Percentiles rank a stretch among this genome's conserved stretches.
These are phyloP conservation scores for Trypoxylus dichotomus DNA, from an alignment of 1,140 invertebrate genomes.

Conservation along the genomic window DNA sequence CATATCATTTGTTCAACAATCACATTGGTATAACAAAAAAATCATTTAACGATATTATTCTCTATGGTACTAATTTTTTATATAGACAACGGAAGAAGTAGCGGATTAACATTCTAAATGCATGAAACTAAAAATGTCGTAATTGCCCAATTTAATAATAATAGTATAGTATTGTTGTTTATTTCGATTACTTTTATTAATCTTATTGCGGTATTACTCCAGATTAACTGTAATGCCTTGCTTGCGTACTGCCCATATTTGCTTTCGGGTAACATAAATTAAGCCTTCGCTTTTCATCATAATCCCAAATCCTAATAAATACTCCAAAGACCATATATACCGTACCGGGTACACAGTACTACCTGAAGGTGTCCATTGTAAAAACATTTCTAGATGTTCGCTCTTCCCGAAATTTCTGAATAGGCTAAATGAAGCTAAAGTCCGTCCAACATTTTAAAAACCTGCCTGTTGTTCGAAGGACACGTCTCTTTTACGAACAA, in stretches of 20 bases:
- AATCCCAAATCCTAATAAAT: constrained; percentile 25
- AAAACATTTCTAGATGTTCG: not conserved
- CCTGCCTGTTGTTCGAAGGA: constrained; percentile 12
- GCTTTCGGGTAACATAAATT: constrained; percentile 9
- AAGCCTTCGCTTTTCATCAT: not conserved
- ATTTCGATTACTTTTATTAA: too few relatives aligned
- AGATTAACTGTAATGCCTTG: not conserved
- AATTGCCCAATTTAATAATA: too few relatives aligned
- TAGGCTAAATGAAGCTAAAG: constrained; percentile 23
- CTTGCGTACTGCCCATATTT: constrained; percentile 3
- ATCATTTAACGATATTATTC: too few relatives aligned
- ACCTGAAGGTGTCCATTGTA: constrained; percentile 15
- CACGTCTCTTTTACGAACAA: constrained; percentile 16
- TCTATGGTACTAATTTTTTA: too few relatives aligned
- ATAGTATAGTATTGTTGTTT: too few relatives aligned
- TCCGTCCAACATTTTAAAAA: constrained; percentile 22
- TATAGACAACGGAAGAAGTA: too few relatives aligned
- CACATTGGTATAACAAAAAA: too few relatives aligned
- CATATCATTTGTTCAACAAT: too few relatives aligned
- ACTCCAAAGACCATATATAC: not conserved
- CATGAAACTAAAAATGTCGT: too few relatives aligned
- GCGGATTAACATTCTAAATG: too few relatives aligned
- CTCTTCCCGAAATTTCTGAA: constrained; percentile 21
- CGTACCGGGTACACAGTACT: not conserved
- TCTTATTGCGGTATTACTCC: too few relatives aligned